phyloP scores from a whole-genome alignment of 2,113 vertebrate species.

The Eira barbara region DNA sequence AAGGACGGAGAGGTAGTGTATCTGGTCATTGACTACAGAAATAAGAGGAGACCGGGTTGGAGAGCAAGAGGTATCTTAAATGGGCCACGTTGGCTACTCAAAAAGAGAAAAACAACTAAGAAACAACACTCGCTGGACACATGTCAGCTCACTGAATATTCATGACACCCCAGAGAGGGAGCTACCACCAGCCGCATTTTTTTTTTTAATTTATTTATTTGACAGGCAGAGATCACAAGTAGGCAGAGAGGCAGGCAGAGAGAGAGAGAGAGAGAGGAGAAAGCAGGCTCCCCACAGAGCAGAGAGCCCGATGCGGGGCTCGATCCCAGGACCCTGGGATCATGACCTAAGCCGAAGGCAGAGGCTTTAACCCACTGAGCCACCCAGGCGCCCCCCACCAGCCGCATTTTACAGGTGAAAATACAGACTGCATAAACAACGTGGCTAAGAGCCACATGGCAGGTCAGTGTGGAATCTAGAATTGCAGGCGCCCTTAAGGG shows the following conservation, averaged over 20 bases:
- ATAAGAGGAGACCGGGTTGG: background rate
- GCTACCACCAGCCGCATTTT: background rate
- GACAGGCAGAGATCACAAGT: no score
- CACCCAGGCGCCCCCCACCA: no score
- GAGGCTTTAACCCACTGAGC: no score
- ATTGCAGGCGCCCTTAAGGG: background rate
- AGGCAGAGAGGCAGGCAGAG: no score
- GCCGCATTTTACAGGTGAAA: background rate
- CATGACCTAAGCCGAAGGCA: no score
- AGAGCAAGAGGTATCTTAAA: background rate
- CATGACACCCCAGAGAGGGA: background rate
- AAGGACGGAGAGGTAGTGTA: background rate
- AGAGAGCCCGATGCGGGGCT: no score
- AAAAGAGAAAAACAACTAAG: background rate
- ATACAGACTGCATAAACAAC: no score
- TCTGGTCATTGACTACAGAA: background rate
- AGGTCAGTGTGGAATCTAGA: background rate
- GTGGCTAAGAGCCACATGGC: background rate
- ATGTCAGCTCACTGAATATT: background rate
- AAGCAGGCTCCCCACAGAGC: no score
- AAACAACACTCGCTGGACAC: background rate
- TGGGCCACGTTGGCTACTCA: background rate
- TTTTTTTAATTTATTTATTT: no score
- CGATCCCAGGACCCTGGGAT: no score
- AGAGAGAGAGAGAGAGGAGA: no score